Conservation (phyloP, 1,140 invertebrate species). For the Zelostemma sp. region DNA sequence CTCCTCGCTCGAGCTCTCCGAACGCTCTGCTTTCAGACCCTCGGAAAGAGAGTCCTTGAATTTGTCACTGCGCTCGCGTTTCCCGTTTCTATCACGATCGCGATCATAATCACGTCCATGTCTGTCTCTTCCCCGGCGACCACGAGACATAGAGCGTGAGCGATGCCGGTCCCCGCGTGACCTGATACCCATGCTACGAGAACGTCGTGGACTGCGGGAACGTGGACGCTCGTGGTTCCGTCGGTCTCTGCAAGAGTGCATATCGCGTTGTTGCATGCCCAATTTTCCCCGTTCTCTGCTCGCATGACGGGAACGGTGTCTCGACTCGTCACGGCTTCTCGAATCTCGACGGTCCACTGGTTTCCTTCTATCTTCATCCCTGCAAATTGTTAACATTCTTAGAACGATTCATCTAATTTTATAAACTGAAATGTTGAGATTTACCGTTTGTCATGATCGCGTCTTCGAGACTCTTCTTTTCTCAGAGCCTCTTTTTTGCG, state of each 20-base stretch:
- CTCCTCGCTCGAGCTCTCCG: slow-evolving; percentile 74
- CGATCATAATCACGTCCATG: slow-evolving; percentile 49
- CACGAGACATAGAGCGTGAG: slow-evolving; percentile 20
- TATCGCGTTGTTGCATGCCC: slow-evolving; percentile 43
- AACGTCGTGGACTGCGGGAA: slow-evolving; percentile 18
- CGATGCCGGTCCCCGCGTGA: background rate
- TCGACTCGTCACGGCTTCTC: slow-evolving; percentile 39
- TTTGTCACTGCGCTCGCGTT: slow-evolving; percentile 74
- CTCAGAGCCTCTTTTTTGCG: slow-evolving; percentile 55
- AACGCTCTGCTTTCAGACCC: slow-evolving; percentile 76
- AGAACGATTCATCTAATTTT: slow-evolving; percentile 6
- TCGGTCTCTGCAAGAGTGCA: slow-evolving; percentile 46
- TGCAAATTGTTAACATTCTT: slow-evolving; percentile 24
- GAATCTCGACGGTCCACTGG: slow-evolving; percentile 11
- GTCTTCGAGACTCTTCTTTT: slow-evolving; percentile 58
- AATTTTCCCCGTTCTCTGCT: slow-evolving; percentile 40
- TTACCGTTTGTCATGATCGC: slow-evolving; percentile 58
- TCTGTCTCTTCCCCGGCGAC: slow-evolving; percentile 50
- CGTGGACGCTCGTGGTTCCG: slow-evolving; percentile 38
- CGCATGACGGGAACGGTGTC: slow-evolving; percentile 24
- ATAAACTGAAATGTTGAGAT: no score
- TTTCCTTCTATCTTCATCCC: slow-evolving; percentile 63
- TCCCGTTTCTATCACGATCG: slow-evolving; percentile 66
- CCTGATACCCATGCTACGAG: slow-evolving; percentile 20
- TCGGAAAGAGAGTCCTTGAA: slow-evolving; percentile 89